Base-by-base conservation (phyloP, 2,797 vertebrate genomes). In the Malurus splendens region DNA sequence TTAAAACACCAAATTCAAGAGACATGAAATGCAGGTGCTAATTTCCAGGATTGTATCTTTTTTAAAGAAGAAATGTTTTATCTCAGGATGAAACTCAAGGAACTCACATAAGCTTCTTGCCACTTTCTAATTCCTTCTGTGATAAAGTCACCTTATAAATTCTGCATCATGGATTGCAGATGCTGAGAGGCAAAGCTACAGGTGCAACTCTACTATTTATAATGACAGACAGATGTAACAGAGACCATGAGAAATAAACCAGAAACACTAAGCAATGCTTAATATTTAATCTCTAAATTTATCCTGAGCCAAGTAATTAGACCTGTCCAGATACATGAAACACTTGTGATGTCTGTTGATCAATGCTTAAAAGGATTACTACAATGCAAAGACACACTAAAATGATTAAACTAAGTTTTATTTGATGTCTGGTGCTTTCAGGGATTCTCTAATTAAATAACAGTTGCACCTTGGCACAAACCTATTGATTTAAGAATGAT, bases 1-100 rank as follows among this genome's bases (percentile, higher is more conserved):
- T 84, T 95, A n/a, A 87, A 89, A 77, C 56, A 85, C 23, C 52
- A 90, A 82, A 96, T 77, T 66, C 45, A 42, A 56, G 18, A 85
- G 33, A 62, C 32, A 71, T 8, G 28, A 86, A 94, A 93, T 66
- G 42, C 52, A 85, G 78, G 42, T 61, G 71, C 23, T 25, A 82
- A 64, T 92, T 76, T 74, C 27, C 22, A 78, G 38, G 64, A 73
- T 14, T 52, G 68, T 45, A 67, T 86, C 25, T 18, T 77, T 86
- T 54, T 89, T 89, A 92, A 83, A 84, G 48, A 59, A 75, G 67
- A 72, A 90, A 6, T 33, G 6, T 52, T 89, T 81, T 79, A 92
- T 75, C 88, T 75, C 66, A n/a, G 25, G 42, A 24, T 77, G 57
- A 71, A 84, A 38, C n/a, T 72, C 42, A 90, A 65, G 72, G 28